Percentiles rank a stretch among this genome's conserved stretches.
Conservation (phyloP, 1,140 invertebrate species). For the Tribolium madens region DNA sequence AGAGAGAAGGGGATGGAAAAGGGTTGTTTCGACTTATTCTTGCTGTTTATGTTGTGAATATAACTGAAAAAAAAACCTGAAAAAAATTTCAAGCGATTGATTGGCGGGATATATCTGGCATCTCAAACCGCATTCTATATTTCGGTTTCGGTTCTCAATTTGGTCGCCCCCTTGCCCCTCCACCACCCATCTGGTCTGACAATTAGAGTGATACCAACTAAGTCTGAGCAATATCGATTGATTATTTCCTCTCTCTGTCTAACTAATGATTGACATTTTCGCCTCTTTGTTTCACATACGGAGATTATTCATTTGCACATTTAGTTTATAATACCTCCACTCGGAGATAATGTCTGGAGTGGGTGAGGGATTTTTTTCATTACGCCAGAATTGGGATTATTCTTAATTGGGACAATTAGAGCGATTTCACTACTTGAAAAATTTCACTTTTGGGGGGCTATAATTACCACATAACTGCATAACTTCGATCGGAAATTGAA, state of each 20-base stretch:
- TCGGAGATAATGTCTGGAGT: conserved; percentile 34
- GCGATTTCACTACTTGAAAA: too few relatives aligned
- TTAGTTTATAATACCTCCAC: conserved; percentile 36
- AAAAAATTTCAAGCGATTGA: background rate
- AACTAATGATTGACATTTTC: conserved; percentile 41
- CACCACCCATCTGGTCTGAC: conserved; percentile 54
- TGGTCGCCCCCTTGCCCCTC: conserved; percentile 9
- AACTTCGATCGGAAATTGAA: too few relatives aligned
- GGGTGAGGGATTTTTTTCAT: background rate
- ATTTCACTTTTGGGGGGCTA: too few relatives aligned
- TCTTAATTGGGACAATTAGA: too few relatives aligned
- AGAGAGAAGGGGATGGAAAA: background rate
- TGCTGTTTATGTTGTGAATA: background rate
- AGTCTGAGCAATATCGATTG: conserved; percentile 59
- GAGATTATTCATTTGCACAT: conserved; percentile 48
- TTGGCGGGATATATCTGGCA: conserved; percentile 34
- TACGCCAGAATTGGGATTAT: too few relatives aligned
- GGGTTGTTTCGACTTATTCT: conserved; percentile 38
- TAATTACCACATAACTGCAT: too few relatives aligned
- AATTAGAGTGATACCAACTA: conserved; percentile 59
- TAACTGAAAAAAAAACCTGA: background rate
- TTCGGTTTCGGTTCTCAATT: conserved; percentile 42
- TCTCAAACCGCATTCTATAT: conserved; percentile 34
- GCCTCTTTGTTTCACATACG: conserved; percentile 43
- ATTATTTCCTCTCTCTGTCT: conserved; percentile 45